Base-by-base conservation (phyloP, 2,113 vertebrate genomes). In the Zosterops hypoxanthus region DNA sequence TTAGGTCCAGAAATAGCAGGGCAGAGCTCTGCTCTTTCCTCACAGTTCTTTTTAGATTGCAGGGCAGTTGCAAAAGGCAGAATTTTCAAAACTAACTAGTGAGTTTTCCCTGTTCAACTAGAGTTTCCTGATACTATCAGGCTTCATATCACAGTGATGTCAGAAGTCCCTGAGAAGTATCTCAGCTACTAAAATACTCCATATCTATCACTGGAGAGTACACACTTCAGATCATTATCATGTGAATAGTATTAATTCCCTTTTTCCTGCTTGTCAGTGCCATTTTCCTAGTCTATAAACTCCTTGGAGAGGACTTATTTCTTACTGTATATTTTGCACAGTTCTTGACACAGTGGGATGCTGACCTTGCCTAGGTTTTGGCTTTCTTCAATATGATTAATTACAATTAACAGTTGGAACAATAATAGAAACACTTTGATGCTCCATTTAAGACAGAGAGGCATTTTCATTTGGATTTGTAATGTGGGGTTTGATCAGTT, bases 401-500 rank as follows among this genome's bases (percentile, higher is more conserved):
- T 86, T 82, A 39, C 36, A 93, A 83, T 76, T 85, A 82, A 12
- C 46, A 79, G 28, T 29, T 77, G 86, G 60, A 93, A 68, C 34
- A 91, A 47, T 80, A 87, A 65, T 6, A 10, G 41, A 80, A 91
- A 59, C 11, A 56, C 59, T 87, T 80, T 47, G 55, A 73, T 73
- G 39, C 59, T 88, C 39, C 46, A 31, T 57, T 91, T 34, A 87
- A 90, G 76, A 85, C 23, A 82, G 50, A 88, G 20, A 61, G 14
- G 33, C 8, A 66, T 92, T 95, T 91, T 85, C 46, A 82, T 47
- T 87, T 80, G 29, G 28, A 91, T 95, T 92, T 88, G 64, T 63
- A 86, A 83, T 66, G 44, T 5, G 2, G 26, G 9, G 26, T 61
- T 89, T 76, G 50, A 90, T 73, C 66, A 83, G 78, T 81, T 81